Conservation (phyloP, 2,888 invertebrate genomes). For the Hydrotaea cyrtoneurina region DNA sequence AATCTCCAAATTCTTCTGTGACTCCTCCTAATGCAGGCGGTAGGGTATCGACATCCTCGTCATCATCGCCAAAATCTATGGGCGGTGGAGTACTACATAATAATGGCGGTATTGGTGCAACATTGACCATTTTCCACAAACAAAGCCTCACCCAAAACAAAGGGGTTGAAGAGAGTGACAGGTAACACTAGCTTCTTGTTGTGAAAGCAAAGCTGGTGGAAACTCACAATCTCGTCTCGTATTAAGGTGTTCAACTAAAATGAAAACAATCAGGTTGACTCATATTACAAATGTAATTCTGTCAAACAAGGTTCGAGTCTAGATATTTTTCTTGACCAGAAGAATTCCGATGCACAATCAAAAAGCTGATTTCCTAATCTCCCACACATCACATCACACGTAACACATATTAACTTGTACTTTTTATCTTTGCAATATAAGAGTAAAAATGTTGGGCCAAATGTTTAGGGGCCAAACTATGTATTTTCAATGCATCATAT, state of each 20-base stretch:
- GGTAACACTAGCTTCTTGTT: not conserved
- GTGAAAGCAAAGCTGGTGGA: slow-evolving; percentile 26
- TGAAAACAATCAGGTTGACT: slow-evolving; percentile 56
- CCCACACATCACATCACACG: too few relatives aligned
- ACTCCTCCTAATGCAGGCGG: slow-evolving; percentile 73
- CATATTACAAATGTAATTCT: slow-evolving; percentile 43
- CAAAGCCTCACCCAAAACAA: slow-evolving; percentile 20
- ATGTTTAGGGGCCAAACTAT: too few relatives aligned
- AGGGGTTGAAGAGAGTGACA: slow-evolving; percentile 32
- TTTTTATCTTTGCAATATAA: too few relatives aligned
- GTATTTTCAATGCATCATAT: too few relatives aligned
- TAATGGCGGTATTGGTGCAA: slow-evolving; percentile 81
- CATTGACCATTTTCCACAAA: slow-evolving; percentile 64
- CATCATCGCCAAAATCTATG: slow-evolving; percentile 80
- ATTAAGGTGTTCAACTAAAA: slow-evolving; percentile 36
- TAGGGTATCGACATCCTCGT: slow-evolving; percentile 80
- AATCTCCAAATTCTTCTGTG: slow-evolving; percentile 78
- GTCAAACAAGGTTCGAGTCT: too few relatives aligned
- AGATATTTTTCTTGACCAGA: too few relatives aligned
- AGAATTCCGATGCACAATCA: too few relatives aligned
- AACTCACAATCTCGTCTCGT: slow-evolving; percentile 51
- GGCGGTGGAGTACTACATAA: slow-evolving; percentile 83
- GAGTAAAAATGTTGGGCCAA: too few relatives aligned
- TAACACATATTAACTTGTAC: too few relatives aligned
- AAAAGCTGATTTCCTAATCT: too few relatives aligned